Evolutionary conservation across 2,113 vertebrate genomes (phyloP), one percentile per base, ranked within the genome.

Genomic region (Catharus minimus): DNA sequence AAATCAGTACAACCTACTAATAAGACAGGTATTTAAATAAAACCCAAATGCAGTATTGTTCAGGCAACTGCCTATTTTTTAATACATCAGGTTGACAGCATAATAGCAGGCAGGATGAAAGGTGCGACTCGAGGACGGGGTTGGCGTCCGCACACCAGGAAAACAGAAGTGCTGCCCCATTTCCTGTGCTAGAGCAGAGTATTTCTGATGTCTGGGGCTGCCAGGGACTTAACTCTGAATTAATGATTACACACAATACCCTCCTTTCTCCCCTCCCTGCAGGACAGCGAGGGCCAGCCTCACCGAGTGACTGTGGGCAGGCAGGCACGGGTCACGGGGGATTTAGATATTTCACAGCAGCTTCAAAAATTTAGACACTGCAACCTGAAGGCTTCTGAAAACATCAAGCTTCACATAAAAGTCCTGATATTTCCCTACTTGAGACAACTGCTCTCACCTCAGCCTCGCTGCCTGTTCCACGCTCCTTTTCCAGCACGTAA

Each of bases 241-340:
- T 95, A 95, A 95, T 94, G 93, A 95, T 94, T 94, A 64, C 80
- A 95, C 92, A 94, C 94, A 96, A 93, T 94, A 86, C 94, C 80
- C 77, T 96, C 80, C 93, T 94, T 94, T 95, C 95, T 95, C 90
- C 90, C 92, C 90, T 95, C 86, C 90, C 92, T 74, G 90, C 88
- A 88, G 94, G 95, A 89, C 86, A 86, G 93, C 90, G 32, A 95
- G 92, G 80, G 88, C 94, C 94, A 88, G 95, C 92, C 86, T 90
- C 93, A 81, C 68, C 57, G 5, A 88, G 83, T 7, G 55, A 49
- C 88, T 68, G 84, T 39, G 89, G 77, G 90, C 87, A 89, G 94
- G 93, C 94, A 91, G 93, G 94, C 69, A 84, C 23, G 10, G 92
- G 90, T 93, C 95, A 89, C 5, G 14, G 92, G 81, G 84, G 91